These are phyloP conservation scores for Dendrolimus kikuchii DNA, from an alignment of 1,140 invertebrate species.

Conservation along the genomic window DNA sequence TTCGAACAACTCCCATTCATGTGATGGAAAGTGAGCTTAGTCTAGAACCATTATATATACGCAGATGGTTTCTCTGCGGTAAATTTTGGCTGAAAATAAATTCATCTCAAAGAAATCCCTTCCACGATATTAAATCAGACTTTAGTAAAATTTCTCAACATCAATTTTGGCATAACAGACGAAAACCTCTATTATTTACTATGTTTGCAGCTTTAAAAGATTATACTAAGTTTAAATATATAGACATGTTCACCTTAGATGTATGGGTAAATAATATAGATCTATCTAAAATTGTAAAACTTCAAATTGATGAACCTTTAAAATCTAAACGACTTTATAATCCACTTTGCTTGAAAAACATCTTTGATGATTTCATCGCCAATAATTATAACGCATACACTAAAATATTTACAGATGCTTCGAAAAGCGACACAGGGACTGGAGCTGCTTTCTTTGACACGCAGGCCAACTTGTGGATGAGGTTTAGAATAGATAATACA, in stretches of 20 bases:
- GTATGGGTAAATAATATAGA: conserved; percentile 7
- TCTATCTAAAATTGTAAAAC: conserved; percentile 1
- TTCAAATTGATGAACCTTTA: conserved; percentile 1
- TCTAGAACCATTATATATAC: conserved; percentile 5
- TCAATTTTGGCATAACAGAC: conserved; percentile 3
- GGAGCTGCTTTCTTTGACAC: conserved; percentile 11
- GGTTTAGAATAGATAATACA: conserved; percentile 3
- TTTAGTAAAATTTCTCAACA: background rate
- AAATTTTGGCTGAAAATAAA: conserved; percentile 9
- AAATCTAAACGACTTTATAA: background rate
- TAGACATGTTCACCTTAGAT: conserved; percentile 9
- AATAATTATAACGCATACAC: conserved; percentile 6
- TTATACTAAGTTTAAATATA: background rate
- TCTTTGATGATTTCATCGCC: conserved; percentile 3
- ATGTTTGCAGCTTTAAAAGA: background rate
- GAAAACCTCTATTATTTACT: conserved; percentile 1
- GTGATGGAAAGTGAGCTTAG: conserved; percentile 5
- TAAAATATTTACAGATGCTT: conserved; percentile 10
- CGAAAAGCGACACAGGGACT: background rate
- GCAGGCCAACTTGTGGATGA: background rate
- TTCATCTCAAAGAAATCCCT: conserved; percentile 2
- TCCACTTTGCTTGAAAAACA: background rate
- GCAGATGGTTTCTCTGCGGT: conserved; percentile 3
- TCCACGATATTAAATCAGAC: background rate
- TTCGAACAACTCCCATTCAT: conserved; percentile 12